Conservation (phyloP, 2,113 vertebrate species). For the Thalassoma bifasciatum region DNA sequence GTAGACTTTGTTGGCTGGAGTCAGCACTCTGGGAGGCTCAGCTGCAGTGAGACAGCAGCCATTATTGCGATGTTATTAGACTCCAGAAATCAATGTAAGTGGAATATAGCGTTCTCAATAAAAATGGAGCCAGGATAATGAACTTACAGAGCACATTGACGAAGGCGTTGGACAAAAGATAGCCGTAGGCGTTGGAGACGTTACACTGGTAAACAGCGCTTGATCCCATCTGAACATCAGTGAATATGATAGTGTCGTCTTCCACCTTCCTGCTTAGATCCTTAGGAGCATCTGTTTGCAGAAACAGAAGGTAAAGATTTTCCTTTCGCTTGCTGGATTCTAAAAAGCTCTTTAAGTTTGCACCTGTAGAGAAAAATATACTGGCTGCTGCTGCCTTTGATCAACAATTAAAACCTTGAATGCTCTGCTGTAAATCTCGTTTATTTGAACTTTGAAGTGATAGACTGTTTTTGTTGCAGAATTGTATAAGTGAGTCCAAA, state of each 20-base stretch:
- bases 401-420: no score
- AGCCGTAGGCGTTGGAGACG: conserved; percentile 93
- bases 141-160: conserved; percentile 95
- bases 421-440: no score
- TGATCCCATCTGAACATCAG: conserved; percentile 88
- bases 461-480: no score
- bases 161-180: conserved; percentile 95
- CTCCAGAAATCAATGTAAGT: conserved; percentile 17
- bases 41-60: conserved; percentile 82
- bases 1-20: conserved; percentile 86
- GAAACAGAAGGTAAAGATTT: neutral
- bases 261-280: conserved; percentile 93
- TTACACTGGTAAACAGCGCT: conserved; percentile 98
- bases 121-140: neutral
- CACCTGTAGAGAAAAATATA: no score
- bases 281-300: conserved; percentile 86
- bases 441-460: no score
- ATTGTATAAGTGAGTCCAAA: no score
- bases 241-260: conserved; percentile 94
- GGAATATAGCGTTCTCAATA: conserved; percentile 8
- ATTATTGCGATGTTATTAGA: conserved; percentile 48
- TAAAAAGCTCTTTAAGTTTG: no score
- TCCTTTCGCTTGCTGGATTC: no score
- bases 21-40: conserved; percentile 93
- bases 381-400: no score